phyloP scores from a whole-genome alignment of 2,888 invertebrate genomes.

The Colostygia pectinataria region DNA sequence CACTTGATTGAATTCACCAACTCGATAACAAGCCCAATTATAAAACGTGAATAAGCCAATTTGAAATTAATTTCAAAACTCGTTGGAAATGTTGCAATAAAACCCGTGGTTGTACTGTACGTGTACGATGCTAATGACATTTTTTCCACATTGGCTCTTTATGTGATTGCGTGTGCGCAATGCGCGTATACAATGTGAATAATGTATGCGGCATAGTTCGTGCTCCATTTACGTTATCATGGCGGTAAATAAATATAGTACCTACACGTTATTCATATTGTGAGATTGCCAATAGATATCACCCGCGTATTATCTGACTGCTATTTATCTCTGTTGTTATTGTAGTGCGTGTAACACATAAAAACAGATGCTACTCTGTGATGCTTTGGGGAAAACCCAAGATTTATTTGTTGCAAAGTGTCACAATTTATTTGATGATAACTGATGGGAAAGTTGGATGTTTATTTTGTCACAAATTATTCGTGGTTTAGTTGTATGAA shows the following conservation, averaged over 20 bases:
- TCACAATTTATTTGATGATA: no score
- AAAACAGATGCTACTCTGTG: slow-evolving; percentile 15
- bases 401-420: slow-evolving; percentile 20
- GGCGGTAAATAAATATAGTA: slow-evolving; percentile 65
- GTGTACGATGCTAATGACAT: slow-evolving; percentile 63
- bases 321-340: slow-evolving; percentile 25
- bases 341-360: slow-evolving; percentile 24
- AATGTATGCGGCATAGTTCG: slow-evolving; percentile 69
- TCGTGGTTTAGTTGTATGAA: no score
- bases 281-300: slow-evolving; percentile 51
- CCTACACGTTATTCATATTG: slow-evolving; percentile 51
- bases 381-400: slow-evolving; percentile 27
- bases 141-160: slow-evolving; percentile 54
- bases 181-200: slow-evolving; percentile 55
- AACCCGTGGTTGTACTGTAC: slow-evolving; percentile 25
- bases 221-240: slow-evolving; percentile 79
- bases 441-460: no score
- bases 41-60: slow-evolving; percentile 19
- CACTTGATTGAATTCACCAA: slow-evolving; percentile 6
- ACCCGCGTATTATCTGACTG: slow-evolving; percentile 17
- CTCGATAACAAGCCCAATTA: slow-evolving; percentile 14
- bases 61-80: slow-evolving; percentile 24
- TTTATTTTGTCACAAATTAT: no score
- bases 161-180: slow-evolving; percentile 72
- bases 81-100: slow-evolving; percentile 31